Base-by-base conservation (phyloP, 2,888 invertebrate genomes). In the Protula sp. region DNA sequence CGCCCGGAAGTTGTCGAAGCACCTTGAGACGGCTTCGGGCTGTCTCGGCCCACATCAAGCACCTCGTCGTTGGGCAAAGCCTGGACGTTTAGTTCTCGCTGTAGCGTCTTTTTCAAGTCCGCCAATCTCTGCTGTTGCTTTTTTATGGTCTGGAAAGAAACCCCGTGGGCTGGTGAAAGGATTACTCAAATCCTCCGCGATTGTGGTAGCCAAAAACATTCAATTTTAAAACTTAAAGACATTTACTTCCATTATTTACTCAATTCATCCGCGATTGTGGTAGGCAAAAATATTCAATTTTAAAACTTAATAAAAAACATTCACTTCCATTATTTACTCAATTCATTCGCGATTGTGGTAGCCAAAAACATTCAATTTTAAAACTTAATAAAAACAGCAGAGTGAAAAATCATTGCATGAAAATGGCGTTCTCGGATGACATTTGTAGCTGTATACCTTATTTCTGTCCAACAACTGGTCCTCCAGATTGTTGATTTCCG, bases 71-170 rank as follows among this genome's bases (percentile, higher is more conserved):
- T 74, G 19, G 75, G 77, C 55, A 76, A 60, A 4, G 75, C 64
- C 60, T 80, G 80, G 30, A 80, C 74, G 64, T 78, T 87, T 58
- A 94, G 83, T 81, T 94, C 94, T 66, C 89, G 86, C 76, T 94
- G 93, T 56, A 94, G 83, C 0, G 92, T 92, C 80, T 94, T 94
- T 80, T 93, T 92, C 85, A 94, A 87, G 76, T 94, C 94, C 26
- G 87, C 86, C 78, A 94, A 83, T 70, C 92, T 87, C 80, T 93
- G 90, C 79, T 94, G 92, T 73, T 93, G 86, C 24, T 90, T 87
- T 83, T 91, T 91, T 70, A 94, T 65, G n/a, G 73, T 74, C 78
- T 79, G 62, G 2, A 54, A 58, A 28, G 29, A 2, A 30, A 27
- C 29, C 4, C 28, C 24, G 29, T 27, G 28, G n/a, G 28, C 19